Evolutionary conservation across 2,797 vertebrate species (phyloP), one percentile per base, ranked within the genome.

Genomic region (Cephalopachus bancanus): DNA sequence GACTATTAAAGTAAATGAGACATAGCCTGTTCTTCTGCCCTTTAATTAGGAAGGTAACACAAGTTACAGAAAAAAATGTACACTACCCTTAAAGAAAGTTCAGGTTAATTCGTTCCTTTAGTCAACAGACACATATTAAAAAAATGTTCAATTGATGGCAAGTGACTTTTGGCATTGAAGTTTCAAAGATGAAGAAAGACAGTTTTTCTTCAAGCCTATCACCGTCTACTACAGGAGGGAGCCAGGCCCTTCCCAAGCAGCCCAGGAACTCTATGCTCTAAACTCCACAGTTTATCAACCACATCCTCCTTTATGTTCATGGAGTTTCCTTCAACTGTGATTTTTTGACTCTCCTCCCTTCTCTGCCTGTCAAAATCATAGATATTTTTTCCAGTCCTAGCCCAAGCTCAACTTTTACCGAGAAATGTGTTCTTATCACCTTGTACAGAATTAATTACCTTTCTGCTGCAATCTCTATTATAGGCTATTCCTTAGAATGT

Each of bases 1-100:
- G 79, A 44, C 49, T 80, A 69, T 91, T 80, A 92, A 90, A 80
- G n/a, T 44, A 91, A 93, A 84, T 51, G 24, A 65, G 57, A 96
- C 89, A 85, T n/a, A 84, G 64, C 16, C 33, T 57, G 2, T 89
- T 57, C 26, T 59, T 78, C 75, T 94, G 62, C 17, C 76, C 71
- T 84, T 94, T 83, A 60, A 53, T 89, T 92, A 85, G 78, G 30
- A 92, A 74, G 16, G 22, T 60, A 84, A 92, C 94, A 74, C 19
- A 94, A 94, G 33, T 33, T 89, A 84, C 17, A 79, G 37, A 26
- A 22, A 94, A 78, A 57, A 33, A 55, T 37, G 49, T 62, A 67
- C 26, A 57, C 3, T 28, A 20, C 9, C 33, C 14, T 92, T 62
- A 85, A 84, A 71, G 26, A 89, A 57, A 69, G 53, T 55, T 62